These are phyloP conservation scores for Trachurus trachurus DNA, from an alignment of 2,797 vertebrate species.

Conservation along the genomic window DNA sequence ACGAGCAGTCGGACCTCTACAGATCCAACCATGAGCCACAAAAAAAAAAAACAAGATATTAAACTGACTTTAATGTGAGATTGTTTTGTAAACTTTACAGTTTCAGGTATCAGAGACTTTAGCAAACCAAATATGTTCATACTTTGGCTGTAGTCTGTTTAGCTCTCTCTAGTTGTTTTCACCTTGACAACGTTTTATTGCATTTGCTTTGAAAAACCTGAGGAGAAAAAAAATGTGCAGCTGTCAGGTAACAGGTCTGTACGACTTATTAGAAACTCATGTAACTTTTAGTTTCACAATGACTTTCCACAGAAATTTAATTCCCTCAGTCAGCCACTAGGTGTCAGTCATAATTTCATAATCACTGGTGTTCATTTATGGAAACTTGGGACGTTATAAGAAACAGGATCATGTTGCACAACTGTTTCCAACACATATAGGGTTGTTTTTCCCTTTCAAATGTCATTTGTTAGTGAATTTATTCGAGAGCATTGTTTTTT, in stretches of 20 bases:
- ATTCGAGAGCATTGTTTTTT: neutral
- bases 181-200: neutral
- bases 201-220: neutral
- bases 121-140: neutral
- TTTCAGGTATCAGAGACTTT: neutral
- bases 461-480: neutral
- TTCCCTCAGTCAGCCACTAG: slow-evolving; percentile 53
- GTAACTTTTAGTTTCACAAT: neutral
- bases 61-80: neutral
- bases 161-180: neutral
- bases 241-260: neutral
- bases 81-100: neutral
- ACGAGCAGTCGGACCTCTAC: slow-evolving; percentile 33
- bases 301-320: neutral
- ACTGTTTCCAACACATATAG: neutral
- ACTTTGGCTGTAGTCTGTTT: too few relatives aligned
- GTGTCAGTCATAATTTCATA: slow-evolving; percentile 52
- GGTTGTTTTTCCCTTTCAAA: neutral
- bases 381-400: slow-evolving; percentile 27
- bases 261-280: neutral
- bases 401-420: slow-evolving; percentile 26
- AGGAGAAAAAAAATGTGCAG: neutral
- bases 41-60: neutral
- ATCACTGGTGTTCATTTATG: neutral
- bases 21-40: slow-evolving; percentile 7